These are phyloP conservation scores for Rhopalosiphum nymphaeae DNA, from an alignment of 2,888 invertebrate genomes.

Conservation along the genomic window DNA sequence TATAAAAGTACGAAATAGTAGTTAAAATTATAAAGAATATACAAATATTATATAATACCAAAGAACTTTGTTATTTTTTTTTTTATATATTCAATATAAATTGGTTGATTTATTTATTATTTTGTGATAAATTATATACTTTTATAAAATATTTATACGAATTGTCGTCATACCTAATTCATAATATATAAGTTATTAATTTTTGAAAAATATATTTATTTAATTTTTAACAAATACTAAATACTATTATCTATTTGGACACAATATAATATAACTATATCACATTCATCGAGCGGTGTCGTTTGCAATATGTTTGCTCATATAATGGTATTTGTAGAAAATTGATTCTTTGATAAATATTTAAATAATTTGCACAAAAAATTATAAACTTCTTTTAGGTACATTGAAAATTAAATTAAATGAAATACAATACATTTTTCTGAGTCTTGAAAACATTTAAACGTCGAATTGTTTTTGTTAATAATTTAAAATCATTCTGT, in stretches of 20 bases:
- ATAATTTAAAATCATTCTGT: neutral
- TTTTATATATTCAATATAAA: neutral
- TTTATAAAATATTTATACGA: neutral
- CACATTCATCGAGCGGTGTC: neutral
- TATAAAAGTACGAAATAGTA: neutral
- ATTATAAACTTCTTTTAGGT: neutral
- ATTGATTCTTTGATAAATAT: neutral
- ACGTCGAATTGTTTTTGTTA: neutral
- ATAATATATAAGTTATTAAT: neutral
- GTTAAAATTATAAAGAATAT: neutral
- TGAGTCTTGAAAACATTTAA: neutral
- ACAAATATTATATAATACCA: neutral
- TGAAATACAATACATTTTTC: too few relatives aligned
- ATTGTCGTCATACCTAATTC: neutral
- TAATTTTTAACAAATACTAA: neutral
- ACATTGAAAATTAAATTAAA: neutral
- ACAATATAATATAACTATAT: neutral
- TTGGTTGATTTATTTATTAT: neutral
- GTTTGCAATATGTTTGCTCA: neutral
- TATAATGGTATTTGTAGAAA: neutral
- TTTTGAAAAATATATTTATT: neutral
- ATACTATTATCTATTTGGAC: neutral
- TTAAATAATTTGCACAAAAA: neutral
- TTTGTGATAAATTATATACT: neutral
- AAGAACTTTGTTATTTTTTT: neutral